A percentile compares a stretch with the other conserved stretches of the same genome.
Evolutionary conservation across 1,140 invertebrate genomes (phyloP).

Genomic region (Brachionus asplanchnoidis): DNA sequence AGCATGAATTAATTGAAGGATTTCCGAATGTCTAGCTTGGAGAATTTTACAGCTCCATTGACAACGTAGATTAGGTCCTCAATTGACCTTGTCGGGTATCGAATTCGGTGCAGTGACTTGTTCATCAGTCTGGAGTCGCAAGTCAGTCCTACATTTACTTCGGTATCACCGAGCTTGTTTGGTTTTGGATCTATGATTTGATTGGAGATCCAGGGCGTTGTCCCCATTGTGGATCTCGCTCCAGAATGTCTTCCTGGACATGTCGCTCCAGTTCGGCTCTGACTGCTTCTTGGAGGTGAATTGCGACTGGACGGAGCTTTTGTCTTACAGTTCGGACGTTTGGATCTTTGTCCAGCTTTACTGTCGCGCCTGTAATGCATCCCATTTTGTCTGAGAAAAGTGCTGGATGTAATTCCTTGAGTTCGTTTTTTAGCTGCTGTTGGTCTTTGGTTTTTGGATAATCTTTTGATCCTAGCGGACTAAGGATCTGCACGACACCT

Average conservation of each 20-base stretch:
- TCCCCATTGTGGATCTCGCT: background rate
- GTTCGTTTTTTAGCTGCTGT: background rate
- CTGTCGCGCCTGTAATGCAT: background rate
- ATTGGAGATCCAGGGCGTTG: background rate
- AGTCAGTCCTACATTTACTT: background rate
- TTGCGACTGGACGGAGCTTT: background rate
- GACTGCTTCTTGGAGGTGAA: background rate
- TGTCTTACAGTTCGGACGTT: background rate
- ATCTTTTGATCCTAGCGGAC: background rate
- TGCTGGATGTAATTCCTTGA: background rate
- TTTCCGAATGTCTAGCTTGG: background rate
- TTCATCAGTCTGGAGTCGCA: background rate
- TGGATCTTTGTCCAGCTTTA: background rate
- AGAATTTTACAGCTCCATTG: background rate
- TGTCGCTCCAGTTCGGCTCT: background rate
- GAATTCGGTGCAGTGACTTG: background rate
- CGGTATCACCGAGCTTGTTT: background rate
- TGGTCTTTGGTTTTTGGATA: background rate
- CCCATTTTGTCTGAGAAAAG: background rate
- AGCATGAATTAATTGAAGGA: conserved; percentile 10
- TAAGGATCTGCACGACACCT: background rate
- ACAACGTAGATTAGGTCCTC: background rate
- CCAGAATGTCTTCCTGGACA: background rate
- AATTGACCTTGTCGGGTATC: background rate
- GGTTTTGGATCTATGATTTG: background rate